These are phyloP conservation scores for Stegana nigrithorax DNA, from an alignment of 2,888 invertebrate genomes.

Conservation along the genomic window DNA sequence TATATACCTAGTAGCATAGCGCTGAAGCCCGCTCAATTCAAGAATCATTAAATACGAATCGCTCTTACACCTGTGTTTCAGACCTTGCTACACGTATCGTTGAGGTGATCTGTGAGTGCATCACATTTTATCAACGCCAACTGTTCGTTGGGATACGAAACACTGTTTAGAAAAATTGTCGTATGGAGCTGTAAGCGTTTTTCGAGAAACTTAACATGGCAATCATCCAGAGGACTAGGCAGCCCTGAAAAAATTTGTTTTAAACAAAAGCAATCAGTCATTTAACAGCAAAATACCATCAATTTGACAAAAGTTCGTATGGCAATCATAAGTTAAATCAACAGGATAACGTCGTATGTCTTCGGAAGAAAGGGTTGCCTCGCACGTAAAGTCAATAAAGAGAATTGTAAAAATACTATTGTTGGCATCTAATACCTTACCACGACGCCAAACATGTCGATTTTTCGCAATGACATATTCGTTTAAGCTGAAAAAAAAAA, in stretches of 20 bases:
- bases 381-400: neutral
- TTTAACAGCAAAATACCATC: neutral
- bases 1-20: no score
- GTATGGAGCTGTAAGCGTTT: neutral
- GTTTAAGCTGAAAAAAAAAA: neutral
- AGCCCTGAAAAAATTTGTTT: conserved; percentile 7
- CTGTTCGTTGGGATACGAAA: neutral
- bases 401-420: neutral
- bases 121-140: neutral
- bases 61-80: no score
- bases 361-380: neutral
- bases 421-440: neutral
- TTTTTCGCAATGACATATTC: conserved; percentile 4
- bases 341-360: neutral
- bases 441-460: neutral
- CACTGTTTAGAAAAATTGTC: neutral
- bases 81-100: no score
- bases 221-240: neutral
- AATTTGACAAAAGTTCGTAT: neutral
- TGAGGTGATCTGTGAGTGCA: neutral
- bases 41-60: no score
- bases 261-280: no score
- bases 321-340: neutral
- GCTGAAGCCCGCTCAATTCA: no score
- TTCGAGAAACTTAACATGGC: neutral